Evolutionary conservation across 1,140 invertebrate species (phyloP).

Genomic region (Tetranychus cinnabarinus): DNA sequence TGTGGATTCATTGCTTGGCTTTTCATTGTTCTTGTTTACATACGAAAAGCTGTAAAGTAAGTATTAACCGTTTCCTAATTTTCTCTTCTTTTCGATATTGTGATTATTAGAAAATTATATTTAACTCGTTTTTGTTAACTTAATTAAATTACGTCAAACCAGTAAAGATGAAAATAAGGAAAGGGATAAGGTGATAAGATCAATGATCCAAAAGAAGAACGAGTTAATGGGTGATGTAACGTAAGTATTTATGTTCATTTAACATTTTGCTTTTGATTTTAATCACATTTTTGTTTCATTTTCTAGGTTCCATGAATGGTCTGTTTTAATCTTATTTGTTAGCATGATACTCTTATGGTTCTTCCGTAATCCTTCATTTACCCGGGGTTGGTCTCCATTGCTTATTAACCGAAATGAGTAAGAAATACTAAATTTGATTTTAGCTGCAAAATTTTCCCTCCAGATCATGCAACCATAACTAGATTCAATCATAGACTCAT

Average conservation of each 20-base stretch:
- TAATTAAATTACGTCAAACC: neutral
- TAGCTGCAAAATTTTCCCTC: too few species aligned
- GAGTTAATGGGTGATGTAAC: neutral
- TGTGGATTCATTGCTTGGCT: slow-evolving; percentile 45
- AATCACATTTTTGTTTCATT: neutral
- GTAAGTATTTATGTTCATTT: neutral
- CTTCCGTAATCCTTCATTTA: slow-evolving; percentile 58
- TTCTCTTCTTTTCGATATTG: too few species aligned
- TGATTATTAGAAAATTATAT: too few species aligned
- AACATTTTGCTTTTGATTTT: neutral
- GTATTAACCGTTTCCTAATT: neutral
- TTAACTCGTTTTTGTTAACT: too few species aligned
- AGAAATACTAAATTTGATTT: neutral
- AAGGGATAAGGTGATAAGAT: neutral
- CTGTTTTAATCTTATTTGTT: slow-evolving; percentile 50
- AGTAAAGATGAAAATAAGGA: neutral
- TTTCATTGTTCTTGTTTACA: slow-evolving; percentile 36
- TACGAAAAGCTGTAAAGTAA: slow-evolving; percentile 17
- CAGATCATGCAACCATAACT: too few species aligned
- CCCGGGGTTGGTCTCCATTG: slow-evolving; percentile 32
- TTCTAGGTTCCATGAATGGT: slow-evolving; percentile 43
- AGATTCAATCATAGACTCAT: too few species aligned
- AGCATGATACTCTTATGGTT: slow-evolving; percentile 61
- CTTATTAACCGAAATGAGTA: neutral
- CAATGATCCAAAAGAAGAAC: neutral